These are phyloP conservation scores for Akabosia matsudoensis DNA, from an alignment of 1,140 invertebrate species.

Conservation along the genomic window DNA sequence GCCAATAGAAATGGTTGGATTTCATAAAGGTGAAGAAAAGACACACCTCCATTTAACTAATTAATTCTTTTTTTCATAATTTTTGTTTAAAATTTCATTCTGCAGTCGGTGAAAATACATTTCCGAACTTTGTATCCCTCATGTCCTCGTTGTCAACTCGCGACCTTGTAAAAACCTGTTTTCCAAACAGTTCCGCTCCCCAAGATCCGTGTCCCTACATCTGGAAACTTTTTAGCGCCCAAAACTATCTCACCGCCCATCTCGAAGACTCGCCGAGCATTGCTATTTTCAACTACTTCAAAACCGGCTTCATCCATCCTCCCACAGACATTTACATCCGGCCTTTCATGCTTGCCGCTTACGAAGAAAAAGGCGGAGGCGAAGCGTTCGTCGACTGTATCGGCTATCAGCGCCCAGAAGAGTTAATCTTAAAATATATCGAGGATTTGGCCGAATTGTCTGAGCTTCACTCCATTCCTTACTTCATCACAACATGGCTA, in stretches of 20 bases:
- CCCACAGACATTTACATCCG: constrained; percentile 53
- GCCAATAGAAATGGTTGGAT: constrained; percentile 43
- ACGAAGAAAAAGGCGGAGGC: neutral
- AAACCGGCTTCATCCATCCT: constrained; percentile 50
- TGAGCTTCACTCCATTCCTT: constrained; percentile 5
- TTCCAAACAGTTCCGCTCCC: neutral
- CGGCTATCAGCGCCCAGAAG: constrained; percentile 33
- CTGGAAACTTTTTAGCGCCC: constrained; percentile 33
- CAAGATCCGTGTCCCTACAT: constrained; percentile 40
- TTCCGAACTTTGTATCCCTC: constrained; percentile 37
- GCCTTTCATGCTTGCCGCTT: constrained; percentile 48
- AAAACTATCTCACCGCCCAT: constrained; percentile 37
- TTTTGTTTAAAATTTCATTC: neutral
- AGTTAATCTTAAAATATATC: constrained; percentile 33
- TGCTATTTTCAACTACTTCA: constrained; percentile 52
- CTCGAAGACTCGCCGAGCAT: constrained; percentile 46
- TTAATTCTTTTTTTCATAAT: neutral
- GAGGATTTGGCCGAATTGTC: neutral
- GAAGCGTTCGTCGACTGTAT: constrained; percentile 32
- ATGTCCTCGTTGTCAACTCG: constrained; percentile 28
- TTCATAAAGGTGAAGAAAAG: constrained; percentile 37
- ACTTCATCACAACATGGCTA: constrained; percentile 37
- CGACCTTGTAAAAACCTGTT: constrained; percentile 27
- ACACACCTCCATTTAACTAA: neutral
- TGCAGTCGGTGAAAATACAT: constrained; percentile 44